Base-by-base conservation (phyloP, 1,140 invertebrate species). In the Diorhabda carinulata region DNA sequence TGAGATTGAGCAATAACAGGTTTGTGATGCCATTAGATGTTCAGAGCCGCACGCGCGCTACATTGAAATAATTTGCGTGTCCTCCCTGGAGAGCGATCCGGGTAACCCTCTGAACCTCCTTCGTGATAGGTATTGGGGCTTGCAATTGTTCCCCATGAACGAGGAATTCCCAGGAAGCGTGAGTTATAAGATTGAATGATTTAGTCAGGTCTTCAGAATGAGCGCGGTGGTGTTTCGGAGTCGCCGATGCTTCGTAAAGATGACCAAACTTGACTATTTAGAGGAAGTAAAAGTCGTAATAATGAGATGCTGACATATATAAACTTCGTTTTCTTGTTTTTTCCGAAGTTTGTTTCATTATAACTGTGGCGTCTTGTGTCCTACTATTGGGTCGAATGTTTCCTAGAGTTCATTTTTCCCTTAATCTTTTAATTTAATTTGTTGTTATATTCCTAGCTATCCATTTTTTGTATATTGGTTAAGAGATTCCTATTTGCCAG, bases 101-200 rank as follows among this genome's bases (percentile, higher is more conserved):
- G 90, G 90, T 86, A 91, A 92, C 83, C 89, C 83, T 81, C 81
- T 91, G 67, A 92, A 91, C 83, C 85, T 85, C 86, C 84, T 87
- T 89, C 90, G 87, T 92, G 89, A 83, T 91, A 84, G 90, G 90
- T 89, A 92, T 92, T 86, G 90, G 85, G 86, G 84, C 84, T 90
- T 92, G 90, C 84, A 92, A 92, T 89, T 91, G 81, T 91, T 86
- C 84, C 84, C 85, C 90, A 85, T 92, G 86, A 92, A 92, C 90
- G 88, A 91, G 91, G 90, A 93, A 93, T 92, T 90, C 90, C 90
- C 84, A 91, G 91, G 93, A 92, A 90, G 88, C 85, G 86, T 86
- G 85, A 90, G 89, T 92, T 89, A 92, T 90, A 83, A 92, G 86
- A 89, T 90, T 85, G 89, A 86, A 87, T 87, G 89, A 90, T 92